Base-by-base conservation (phyloP, 2,888 invertebrate species). In the Pelosia muscerda region DNA sequence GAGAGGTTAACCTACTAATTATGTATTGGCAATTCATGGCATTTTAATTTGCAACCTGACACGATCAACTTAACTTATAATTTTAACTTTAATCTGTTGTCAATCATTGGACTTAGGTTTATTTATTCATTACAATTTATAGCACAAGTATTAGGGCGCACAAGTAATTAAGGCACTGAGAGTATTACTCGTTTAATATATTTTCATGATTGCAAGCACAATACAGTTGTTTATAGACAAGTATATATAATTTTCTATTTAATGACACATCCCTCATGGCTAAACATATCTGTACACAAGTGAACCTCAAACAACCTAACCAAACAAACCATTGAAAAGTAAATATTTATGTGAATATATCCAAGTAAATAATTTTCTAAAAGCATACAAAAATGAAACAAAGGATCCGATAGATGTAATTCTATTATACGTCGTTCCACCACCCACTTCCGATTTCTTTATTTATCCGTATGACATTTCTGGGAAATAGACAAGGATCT, bases 381-480 rank as follows among this genome's bases (percentile, higher is more conserved):
- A 23, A 59, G 15, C 19, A 31, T 34, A 34, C 0, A 2, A 38
- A 34, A 38, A 23, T 59, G 15, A 34, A 28, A 59, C 59, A 23
- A 59, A 59, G 19, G 25, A 15, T 9, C 15, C 23, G 34, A 59
- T 23, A 23, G 19, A 23, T 34, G 9, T 34, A 59, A 19, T 23
- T 59, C 23, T 9, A 38, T 23, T 59, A 23, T 8, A 23, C 42
- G 5, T 42, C 60, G 19, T 19, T 11, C 26, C 42, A 26, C 15
- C 25, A 49, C 49, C 49, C 49, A 49, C 9, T n/a, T 49, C 49
- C 49, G 19, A 19, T 68, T 64, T 25, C 22, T 63, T 66, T 49
- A 60, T 66, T 73, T 69, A 34, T 22, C 38, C 15, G 3, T 49
- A 38, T 53, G 53, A 60, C 61, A 72, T 58, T 58, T 72, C 75